Base-by-base conservation (phyloP, 2,888 invertebrate genomes). In the Tenthredo livida region DNA sequence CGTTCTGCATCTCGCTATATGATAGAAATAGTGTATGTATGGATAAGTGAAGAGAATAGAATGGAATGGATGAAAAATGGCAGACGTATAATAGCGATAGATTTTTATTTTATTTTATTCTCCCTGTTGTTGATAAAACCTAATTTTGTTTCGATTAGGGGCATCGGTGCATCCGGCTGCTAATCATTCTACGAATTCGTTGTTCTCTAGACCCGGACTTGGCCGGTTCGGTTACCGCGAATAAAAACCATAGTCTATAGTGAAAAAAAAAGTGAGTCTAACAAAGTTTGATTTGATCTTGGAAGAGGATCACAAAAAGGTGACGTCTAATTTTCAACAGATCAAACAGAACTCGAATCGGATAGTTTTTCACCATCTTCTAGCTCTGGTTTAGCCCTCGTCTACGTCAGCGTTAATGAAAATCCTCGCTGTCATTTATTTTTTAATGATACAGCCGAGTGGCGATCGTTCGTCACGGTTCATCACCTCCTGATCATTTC, bases 301-400 rank as follows among this genome's bases (percentile, higher is more conserved):
- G 78, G 78, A 80, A 80, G 47, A 21, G 37, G 37, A 6, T 37
- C 37, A 50, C 58, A 80, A 80, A 80, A 80, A 80, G 78, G 61
- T 80, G 78, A 80, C 78, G 37, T 80, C 78, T 80, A 80, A 80
- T 80, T 80, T 80, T 80, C 58, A 80, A 80, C 78, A 80, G 78
- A 80, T 80, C 78, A 80, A 80, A 80, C 78, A 80, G 58, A 50
- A 50, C 25, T 72, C 50, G 77, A 50, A 50, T 77, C 77, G 77
- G 7, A 50, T 17, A 50, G 15, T 47, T 77, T 29, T 50, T 50
- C 77, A 50, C 15, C 25, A 54, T 25, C 4, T 73, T 21, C n/a
- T 67, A 17, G 12, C 47, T 15, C 12, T 47, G 47, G 61, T 25
- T 61, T 25, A 25, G 61, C 61, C 25, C 29, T 50, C 50, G 50